Conservation (phyloP, 2,113 vertebrate genomes). For the Pycnonotus jocosus region DNA sequence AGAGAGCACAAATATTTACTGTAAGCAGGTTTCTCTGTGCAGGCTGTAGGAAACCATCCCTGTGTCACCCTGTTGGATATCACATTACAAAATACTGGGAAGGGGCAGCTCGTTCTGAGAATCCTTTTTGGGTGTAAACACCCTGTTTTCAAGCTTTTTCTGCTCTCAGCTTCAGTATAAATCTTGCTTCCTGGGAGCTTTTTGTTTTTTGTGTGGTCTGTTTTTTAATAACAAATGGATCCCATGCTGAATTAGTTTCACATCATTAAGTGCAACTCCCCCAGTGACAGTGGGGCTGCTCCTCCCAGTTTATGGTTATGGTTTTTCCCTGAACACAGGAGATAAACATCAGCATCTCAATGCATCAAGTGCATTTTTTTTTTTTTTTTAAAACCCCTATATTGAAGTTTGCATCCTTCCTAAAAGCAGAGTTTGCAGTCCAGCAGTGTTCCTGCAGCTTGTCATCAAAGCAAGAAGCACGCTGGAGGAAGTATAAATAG, state of each 20-base stretch:
- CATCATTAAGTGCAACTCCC: background rate
- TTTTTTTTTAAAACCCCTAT: background rate
- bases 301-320: background rate
- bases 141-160: background rate
- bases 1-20: conserved; percentile 13
- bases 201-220: background rate
- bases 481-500: conserved; percentile 47
- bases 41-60: background rate
- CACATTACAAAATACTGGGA: background rate
- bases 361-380: background rate
- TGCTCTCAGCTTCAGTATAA: background rate
- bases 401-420: background rate
- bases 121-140: background rate
- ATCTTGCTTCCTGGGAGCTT: background rate
- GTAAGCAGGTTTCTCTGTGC: background rate
- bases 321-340: background rate
- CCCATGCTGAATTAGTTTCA: background rate
- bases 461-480: background rate
- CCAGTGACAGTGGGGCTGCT: background rate
- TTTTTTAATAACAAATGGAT: background rate
- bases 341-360: background rate
- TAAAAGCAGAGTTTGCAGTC: background rate
- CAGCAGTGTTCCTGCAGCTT: background rate
- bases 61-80: background rate
- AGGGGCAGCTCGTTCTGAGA: background rate